These are phyloP conservation scores for Lepidocyrtoides sp. DNA, from an alignment of 2,888 invertebrate species.

Conservation along the genomic window DNA sequence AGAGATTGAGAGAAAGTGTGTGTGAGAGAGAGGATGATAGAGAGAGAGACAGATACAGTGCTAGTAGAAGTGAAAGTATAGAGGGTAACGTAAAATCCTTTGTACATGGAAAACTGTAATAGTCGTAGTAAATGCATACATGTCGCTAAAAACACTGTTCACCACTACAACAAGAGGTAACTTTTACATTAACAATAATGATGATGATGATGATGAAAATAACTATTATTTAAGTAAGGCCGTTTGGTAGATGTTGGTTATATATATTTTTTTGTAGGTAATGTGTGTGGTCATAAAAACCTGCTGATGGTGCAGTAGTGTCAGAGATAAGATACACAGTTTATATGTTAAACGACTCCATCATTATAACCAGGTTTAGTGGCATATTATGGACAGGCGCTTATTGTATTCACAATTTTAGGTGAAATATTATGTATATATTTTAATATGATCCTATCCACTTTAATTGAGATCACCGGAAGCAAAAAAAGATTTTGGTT, in stretches of 20 bases:
- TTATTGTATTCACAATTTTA: not conserved
- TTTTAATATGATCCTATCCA: slow-evolving; percentile 40
- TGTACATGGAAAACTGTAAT: slow-evolving; percentile 42
- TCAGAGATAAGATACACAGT: not conserved
- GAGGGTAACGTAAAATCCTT: slow-evolving; percentile 73
- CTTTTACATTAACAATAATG: not conserved
- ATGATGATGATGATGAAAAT: not conserved
- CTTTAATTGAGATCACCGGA: slow-evolving; percentile 71
- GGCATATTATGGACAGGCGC: slow-evolving; percentile 36
- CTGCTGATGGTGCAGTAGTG: not conserved
- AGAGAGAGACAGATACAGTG: slow-evolving; percentile 17
- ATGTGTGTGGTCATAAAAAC: not conserved
- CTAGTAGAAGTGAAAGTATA: slow-evolving; percentile 66
- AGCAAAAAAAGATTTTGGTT: slow-evolving; percentile 45
- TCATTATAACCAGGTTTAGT: slow-evolving; percentile 44
- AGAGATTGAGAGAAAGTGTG: no score
- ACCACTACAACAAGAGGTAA: slow-evolving; percentile 20
- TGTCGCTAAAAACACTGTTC: slow-evolving; percentile 36
- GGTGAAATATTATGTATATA: not conserved
- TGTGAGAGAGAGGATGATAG: not conserved
- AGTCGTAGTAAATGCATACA: not conserved
- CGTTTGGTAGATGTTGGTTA: slow-evolving; percentile 67
- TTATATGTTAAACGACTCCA: slow-evolving; percentile 5
- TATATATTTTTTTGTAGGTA: not conserved
- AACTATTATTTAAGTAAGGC: slow-evolving; percentile 54